Percentiles rank a stretch among this genome's conserved stretches.
Evolutionary conservation across 2,888 invertebrate species (phyloP).

Genomic region (Metellina segmentata): DNA sequence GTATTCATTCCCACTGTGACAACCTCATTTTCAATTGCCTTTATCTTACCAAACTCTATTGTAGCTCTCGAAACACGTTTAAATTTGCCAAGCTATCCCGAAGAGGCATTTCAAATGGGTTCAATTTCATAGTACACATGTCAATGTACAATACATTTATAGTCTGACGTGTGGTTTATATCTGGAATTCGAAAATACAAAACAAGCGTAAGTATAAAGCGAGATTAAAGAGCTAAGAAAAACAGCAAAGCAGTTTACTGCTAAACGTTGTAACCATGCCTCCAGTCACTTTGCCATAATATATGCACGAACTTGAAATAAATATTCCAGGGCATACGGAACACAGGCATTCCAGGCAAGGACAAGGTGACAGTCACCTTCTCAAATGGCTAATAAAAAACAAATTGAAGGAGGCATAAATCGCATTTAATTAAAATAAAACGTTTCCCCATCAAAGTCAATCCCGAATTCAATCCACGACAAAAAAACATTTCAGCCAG

Average conservation of each 20-base stretch:
- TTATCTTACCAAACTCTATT: no score
- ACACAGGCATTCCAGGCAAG: slow-evolving; percentile 32
- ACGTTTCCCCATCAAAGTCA: slow-evolving; percentile 67
- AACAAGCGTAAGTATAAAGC: no score
- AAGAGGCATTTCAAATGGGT: no score
- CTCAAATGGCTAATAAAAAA: slow-evolving; percentile 58
- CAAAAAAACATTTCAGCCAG: slow-evolving; percentile 53
- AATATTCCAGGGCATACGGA: slow-evolving; percentile 4
- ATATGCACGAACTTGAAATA: not conserved
- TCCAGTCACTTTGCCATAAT: not conserved
- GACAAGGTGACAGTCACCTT: slow-evolving; percentile 32
- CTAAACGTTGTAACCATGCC: not conserved
- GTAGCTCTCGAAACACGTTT: no score
- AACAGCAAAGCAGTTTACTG: not conserved
- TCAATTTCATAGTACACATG: no score
- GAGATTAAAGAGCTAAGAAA: no score
- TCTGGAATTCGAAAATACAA: no score
- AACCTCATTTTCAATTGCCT: no score
- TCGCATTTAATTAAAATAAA: slow-evolving; percentile 72
- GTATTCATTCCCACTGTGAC: no score
- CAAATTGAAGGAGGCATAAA: slow-evolving; percentile 53
- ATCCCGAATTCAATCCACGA: slow-evolving; percentile 49
- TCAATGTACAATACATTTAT: no score
- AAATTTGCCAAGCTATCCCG: no score
- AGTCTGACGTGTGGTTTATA: no score